Evolutionary conservation across 2,113 vertebrate species (phyloP).

Genomic region (Dendropsophus ebraccatus): DNA sequence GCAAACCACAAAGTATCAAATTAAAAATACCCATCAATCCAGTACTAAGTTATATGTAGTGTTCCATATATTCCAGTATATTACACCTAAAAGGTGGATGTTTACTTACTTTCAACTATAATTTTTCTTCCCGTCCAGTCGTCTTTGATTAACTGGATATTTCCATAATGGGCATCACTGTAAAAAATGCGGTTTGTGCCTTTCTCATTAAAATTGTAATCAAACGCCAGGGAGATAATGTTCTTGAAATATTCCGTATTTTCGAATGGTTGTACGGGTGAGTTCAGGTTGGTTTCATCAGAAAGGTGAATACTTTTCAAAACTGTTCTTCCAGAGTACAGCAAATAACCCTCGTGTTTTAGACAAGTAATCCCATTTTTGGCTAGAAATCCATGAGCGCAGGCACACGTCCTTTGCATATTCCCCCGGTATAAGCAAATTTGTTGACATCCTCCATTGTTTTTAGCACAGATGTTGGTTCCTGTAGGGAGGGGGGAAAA

Average conservation of each 20-base stretch:
- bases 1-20: not conserved
- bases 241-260: slow-evolving; percentile 93
- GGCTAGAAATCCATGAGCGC: slow-evolving; percentile 91
- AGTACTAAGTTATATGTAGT: not conserved
- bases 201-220: slow-evolving; percentile 82
- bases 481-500: slow-evolving; percentile 69
- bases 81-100: not conserved
- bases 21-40: not conserved
- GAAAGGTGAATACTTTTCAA: slow-evolving; percentile 96
- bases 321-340: slow-evolving; percentile 95
- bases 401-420: slow-evolving; percentile 85
- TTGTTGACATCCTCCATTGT: slow-evolving; percentile 93
- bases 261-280: slow-evolving; percentile 90
- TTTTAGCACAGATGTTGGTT: slow-evolving; percentile 89
- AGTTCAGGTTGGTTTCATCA: slow-evolving; percentile 94
- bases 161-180: slow-evolving; percentile 95
- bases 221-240: slow-evolving; percentile 90
- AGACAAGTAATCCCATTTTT: slow-evolving; percentile 87
- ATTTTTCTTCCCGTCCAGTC: slow-evolving; percentile 89
- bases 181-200: slow-evolving; percentile 95
- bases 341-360: slow-evolving; percentile 92
- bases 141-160: slow-evolving; percentile 95
- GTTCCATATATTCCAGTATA: not conserved
- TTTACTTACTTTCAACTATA: slow-evolving; percentile 90
- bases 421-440: slow-evolving; percentile 92